These are phyloP conservation scores for Ephialtes manifestator DNA, from an alignment of 2,888 invertebrate species.

Conservation along the genomic window DNA sequence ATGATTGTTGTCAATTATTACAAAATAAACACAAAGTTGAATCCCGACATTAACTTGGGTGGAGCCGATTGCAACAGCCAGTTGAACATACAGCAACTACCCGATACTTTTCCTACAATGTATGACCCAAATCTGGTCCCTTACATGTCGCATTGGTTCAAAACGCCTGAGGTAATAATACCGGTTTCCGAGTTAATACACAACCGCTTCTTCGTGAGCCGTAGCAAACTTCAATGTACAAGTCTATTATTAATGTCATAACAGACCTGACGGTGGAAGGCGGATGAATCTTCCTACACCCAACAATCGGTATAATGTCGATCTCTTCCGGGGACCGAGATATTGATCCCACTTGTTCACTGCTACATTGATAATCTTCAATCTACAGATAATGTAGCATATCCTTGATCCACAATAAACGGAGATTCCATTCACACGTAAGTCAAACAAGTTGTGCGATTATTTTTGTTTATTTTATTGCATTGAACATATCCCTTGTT, in stretches of 20 bases:
- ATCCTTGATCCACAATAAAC: constrained; percentile 18
- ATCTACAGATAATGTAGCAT: constrained; percentile 18
- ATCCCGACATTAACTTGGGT: too few species aligned
- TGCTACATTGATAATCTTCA: constrained; percentile 43
- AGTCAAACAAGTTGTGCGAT: constrained; percentile 84
- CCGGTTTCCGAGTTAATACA: not conserved
- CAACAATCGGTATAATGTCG: not conserved
- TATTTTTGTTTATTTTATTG: constrained; percentile 63
- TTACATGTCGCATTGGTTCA: not conserved
- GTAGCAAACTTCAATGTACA: not conserved
- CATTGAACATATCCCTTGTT: not conserved
- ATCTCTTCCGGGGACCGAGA: constrained; percentile 10
- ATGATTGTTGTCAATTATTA: too few species aligned
- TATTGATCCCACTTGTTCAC: constrained; percentile 23
- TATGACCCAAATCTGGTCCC: not conserved
- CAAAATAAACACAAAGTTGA: too few species aligned
- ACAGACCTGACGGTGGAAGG: not conserved
- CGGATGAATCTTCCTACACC: constrained; percentile 1
- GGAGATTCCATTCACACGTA: constrained; percentile 18
- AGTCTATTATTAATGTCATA: constrained; percentile 18
- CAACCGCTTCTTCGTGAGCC: not conserved
- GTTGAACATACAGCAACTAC: not conserved
- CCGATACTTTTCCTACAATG: not conserved
- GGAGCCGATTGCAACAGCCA: too few species aligned
- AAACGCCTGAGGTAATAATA: constrained; percentile 3